Percentiles rank a stretch among this genome's conserved stretches.
phyloP scores from a whole-genome alignment of 2,113 vertebrate genomes.

The Potamarius usumacintae region DNA sequence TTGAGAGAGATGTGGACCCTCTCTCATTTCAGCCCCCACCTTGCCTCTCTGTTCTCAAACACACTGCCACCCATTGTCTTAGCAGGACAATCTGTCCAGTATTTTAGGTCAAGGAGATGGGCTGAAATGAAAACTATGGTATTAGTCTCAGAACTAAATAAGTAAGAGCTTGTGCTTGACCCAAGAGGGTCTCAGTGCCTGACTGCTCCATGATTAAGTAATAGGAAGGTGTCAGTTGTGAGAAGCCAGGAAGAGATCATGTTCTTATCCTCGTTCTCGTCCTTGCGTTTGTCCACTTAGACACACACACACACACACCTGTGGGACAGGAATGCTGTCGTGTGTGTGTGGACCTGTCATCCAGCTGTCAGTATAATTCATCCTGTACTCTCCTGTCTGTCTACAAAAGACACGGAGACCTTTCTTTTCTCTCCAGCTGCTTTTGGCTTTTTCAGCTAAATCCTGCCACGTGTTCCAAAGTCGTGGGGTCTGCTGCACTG shows the following conservation, averaged over 20 bases:
- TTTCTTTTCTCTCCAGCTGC: slow-evolving; percentile 23
- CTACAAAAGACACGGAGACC: slow-evolving; percentile 8
- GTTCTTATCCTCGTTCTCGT: slow-evolving; percentile 15
- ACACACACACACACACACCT: not conserved
- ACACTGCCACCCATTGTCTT: slow-evolving; percentile 12
- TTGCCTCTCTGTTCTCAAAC: not conserved
- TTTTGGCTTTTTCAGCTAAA: slow-evolving; percentile 14
- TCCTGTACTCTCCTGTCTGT: slow-evolving; percentile 21
- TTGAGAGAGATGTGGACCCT: not conserved
- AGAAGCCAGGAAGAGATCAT: slow-evolving; percentile 25
- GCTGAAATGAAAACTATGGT: slow-evolving; percentile 14
- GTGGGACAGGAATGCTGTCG: slow-evolving; percentile 19
- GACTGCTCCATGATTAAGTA: slow-evolving; percentile 38
- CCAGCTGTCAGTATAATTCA: slow-evolving; percentile 16
- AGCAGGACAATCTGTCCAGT: not conserved
- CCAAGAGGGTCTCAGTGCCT: not conserved
- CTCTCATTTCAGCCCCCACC: not conserved
- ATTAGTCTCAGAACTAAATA: slow-evolving; percentile 5
- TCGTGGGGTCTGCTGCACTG: slow-evolving; percentile 2
- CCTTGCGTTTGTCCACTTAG: not conserved
- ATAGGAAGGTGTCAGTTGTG: slow-evolving; percentile 28
- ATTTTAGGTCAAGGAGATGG: not conserved
- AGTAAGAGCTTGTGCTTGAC: slow-evolving; percentile 2
- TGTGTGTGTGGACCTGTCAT: not conserved
- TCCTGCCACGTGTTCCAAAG: not conserved